These are phyloP conservation scores for Acanthopleura granulata DNA, from an alignment of 2,888 invertebrate genomes.

Conservation along the genomic window DNA sequence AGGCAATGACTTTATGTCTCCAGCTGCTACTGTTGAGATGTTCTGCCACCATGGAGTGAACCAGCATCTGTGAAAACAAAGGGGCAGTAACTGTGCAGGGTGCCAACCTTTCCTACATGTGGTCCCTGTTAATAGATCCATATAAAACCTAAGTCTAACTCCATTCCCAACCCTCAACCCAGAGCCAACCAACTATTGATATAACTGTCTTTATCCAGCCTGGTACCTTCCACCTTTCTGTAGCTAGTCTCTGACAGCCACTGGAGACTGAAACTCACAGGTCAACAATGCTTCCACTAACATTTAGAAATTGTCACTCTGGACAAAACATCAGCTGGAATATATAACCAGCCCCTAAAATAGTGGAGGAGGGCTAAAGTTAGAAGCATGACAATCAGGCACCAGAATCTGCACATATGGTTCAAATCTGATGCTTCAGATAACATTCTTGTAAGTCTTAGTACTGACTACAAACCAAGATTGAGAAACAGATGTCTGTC, in stretches of 20 bases:
- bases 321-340: not conserved
- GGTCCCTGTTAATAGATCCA: not conserved
- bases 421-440: not conserved
- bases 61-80: slow-evolving; percentile 56
- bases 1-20: slow-evolving; percentile 67
- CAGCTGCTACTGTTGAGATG: slow-evolving; percentile 69
- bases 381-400: not conserved
- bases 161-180: not conserved
- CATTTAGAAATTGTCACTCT: too few relatives aligned
- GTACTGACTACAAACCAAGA: too few relatives aligned
- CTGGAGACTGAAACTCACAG: too few relatives aligned
- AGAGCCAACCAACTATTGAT: not conserved
- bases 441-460: not conserved
- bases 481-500: too few relatives aligned
- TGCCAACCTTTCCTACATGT: slow-evolving; percentile 5
- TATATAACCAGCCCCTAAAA: not conserved
- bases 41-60: slow-evolving; percentile 68
- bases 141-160: too few relatives aligned
- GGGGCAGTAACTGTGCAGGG: slow-evolving; percentile 4
- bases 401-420: not conserved
- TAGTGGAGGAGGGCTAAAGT: not conserved
- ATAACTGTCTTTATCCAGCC: not conserved
- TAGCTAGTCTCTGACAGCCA: too few relatives aligned
- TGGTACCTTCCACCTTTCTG: not conserved
- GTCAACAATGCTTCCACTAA: too few relatives aligned